Percentiles rank a stretch among this genome's conserved stretches.
These are phyloP conservation scores for Zenarchopterus dispar DNA, from an alignment of 2,797 vertebrate genomes.

Conservation along the genomic window DNA sequence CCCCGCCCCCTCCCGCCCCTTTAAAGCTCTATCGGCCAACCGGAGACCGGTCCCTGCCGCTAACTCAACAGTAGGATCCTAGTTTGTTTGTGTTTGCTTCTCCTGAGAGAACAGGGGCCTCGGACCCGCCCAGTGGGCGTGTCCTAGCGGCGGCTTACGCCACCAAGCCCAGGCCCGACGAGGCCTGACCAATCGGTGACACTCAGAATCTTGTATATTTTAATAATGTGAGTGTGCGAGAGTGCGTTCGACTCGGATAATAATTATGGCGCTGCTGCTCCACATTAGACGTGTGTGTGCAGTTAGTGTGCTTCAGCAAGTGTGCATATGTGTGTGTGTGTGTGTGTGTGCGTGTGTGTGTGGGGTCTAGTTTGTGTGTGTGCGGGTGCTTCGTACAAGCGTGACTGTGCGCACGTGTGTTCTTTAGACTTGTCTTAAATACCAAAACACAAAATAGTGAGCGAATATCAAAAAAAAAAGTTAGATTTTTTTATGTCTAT, in stretches of 20 bases:
- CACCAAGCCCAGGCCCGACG: constrained; percentile 61
- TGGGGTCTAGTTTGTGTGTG: constrained; percentile 35
- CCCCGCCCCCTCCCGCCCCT: too few species aligned
- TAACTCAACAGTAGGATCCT: constrained; percentile 78
- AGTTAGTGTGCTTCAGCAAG: constrained; percentile 70
- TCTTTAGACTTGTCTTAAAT: constrained; percentile 86
- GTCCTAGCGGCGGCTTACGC: constrained; percentile 50
- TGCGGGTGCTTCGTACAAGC: constrained; percentile 41
- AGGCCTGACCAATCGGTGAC: constrained; percentile 75
- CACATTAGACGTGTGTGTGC: constrained; percentile 69
- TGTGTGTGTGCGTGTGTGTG: constrained; percentile 45
- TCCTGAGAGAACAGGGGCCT: constrained; percentile 66
- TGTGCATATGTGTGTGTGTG: constrained; percentile 43
- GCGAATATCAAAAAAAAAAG: constrained; percentile 83
- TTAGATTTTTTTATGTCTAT: constrained; percentile 82
- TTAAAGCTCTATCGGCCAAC: constrained; percentile 10
- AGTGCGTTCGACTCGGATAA: constrained; percentile 63
- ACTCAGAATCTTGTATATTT: constrained; percentile 86
- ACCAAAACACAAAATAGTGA: constrained; percentile 88
- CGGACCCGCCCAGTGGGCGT: constrained; percentile 69
- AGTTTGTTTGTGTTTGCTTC: constrained; percentile 76
- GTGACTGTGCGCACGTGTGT: constrained; percentile 53
- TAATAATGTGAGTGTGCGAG: constrained; percentile 72
- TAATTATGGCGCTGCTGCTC: constrained; percentile 79
- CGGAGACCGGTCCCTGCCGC: constrained; percentile 68